Conservation (phyloP, 2,888 invertebrate genomes). For the Nomada ruficornis region DNA sequence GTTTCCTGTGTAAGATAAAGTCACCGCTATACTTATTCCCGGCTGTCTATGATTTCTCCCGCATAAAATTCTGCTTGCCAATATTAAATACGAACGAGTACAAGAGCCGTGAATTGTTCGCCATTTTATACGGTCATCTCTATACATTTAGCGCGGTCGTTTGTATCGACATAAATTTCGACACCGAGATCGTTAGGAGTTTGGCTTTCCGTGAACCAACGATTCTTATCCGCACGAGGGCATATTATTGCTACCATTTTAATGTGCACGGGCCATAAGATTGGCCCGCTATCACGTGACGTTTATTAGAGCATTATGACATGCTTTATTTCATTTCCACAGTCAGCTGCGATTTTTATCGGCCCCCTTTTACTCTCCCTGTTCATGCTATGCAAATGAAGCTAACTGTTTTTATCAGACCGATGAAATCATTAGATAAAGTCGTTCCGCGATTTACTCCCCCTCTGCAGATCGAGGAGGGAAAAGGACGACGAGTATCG, state of each 20-base stretch:
- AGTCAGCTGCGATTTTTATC: conserved; percentile 62
- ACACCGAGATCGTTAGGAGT: conserved; percentile 35
- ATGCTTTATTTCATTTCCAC: conserved; percentile 65
- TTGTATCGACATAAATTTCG: conserved; percentile 46
- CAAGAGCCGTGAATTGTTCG: not conserved
- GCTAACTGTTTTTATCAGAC: conserved; percentile 48
- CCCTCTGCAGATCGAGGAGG: not conserved
- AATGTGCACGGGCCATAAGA: conserved; percentile 45
- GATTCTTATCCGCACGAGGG: conserved; percentile 63
- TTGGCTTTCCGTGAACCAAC: conserved; percentile 43
- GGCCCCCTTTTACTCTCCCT: conserved; percentile 12
- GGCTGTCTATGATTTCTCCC: not conserved
- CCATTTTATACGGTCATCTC: not conserved
- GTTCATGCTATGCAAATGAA: conserved; percentile 56
- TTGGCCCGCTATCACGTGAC: conserved; percentile 61
- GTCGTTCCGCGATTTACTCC: conserved; percentile 36
- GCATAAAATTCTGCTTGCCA: conserved; percentile 3
- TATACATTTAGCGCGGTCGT: not conserved
- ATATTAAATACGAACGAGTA: not conserved
- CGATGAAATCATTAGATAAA: conserved; percentile 49
- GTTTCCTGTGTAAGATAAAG: no score
- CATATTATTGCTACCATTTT: conserved; percentile 66
- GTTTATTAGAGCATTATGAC: conserved; percentile 69
- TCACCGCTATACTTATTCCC: not conserved
- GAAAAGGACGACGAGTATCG: not conserved